Evolutionary conservation across 2,888 invertebrate genomes (phyloP).

Genomic region (Coleophora deauratella): DNA sequence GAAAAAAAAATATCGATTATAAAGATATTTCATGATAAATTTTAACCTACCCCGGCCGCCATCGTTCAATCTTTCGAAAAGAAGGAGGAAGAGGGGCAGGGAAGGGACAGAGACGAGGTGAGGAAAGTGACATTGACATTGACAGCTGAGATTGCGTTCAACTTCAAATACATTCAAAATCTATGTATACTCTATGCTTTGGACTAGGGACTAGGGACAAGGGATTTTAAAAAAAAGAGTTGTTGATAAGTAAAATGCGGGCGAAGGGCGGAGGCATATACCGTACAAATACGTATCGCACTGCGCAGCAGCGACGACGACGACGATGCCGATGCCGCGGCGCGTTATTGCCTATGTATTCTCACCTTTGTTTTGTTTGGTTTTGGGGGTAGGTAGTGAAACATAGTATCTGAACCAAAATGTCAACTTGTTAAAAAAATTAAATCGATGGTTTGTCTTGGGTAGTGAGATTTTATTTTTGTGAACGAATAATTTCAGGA

Average conservation of each 20-base stretch:
- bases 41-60: conserved; percentile 81
- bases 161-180: not conserved
- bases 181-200: not conserved
- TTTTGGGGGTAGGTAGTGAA: not conserved
- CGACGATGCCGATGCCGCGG: too few relatives aligned
- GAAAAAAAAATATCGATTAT: conserved; percentile 30
- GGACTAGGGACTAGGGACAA: too few relatives aligned
- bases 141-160: conserved; percentile 23
- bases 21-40: conserved; percentile 44
- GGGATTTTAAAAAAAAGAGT: too few relatives aligned
- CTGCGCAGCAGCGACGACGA: too few relatives aligned
- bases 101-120: conserved; percentile 13
- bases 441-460: conserved; percentile 16
- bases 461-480: not conserved
- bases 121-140: conserved; percentile 25
- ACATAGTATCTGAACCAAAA: too few relatives aligned
- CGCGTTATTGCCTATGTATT: too few relatives aligned
- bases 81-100: conserved; percentile 37
- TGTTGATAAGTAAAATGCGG: too few relatives aligned
- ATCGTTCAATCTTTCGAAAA: conserved; percentile 72
- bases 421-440: conserved; percentile 3
- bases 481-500: not conserved
- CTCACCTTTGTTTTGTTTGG: too few relatives aligned
- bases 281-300: too few relatives aligned
- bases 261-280: too few relatives aligned